These are phyloP conservation scores for Argya squamiceps DNA, from an alignment of 2,797 vertebrate genomes.

Conservation along the genomic window DNA sequence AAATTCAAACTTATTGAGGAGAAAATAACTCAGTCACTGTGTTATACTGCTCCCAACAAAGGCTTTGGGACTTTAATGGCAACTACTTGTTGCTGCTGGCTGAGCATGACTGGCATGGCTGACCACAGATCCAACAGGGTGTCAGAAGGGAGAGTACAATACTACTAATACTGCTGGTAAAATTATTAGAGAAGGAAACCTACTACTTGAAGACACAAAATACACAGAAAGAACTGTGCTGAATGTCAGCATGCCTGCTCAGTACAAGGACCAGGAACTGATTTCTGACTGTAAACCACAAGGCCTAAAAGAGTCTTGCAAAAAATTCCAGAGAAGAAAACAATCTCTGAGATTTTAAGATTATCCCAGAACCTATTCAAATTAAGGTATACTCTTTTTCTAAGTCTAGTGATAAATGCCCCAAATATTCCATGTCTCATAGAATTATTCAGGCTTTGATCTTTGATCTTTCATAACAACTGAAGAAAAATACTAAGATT, in stretches of 20 bases:
- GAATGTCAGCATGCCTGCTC: not conserved
- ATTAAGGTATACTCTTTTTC: not conserved
- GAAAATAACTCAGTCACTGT: not conserved
- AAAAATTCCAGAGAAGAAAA: not conserved
- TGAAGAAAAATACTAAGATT: not conserved
- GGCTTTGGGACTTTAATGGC: not conserved
- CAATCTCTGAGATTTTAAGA: not conserved
- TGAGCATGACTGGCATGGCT: not conserved
- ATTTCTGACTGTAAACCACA: not conserved
- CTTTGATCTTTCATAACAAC: not conserved
- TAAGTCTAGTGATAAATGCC: not conserved
- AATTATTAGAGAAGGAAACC: not conserved
- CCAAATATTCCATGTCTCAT: not conserved
- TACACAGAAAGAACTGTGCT: not conserved
- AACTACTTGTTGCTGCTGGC: not conserved
- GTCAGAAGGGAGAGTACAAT: not conserved
- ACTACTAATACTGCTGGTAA: not conserved
- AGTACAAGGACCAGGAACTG: not conserved
- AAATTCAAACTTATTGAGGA: not conserved
- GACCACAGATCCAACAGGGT: not conserved
- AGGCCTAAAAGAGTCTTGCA: not conserved
- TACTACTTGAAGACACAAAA: not conserved
- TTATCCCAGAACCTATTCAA: not conserved
- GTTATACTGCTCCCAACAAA: not conserved
- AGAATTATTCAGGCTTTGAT: not conserved